phyloP scores from a whole-genome alignment of 2,113 vertebrate genomes.

The Grallaria varia region DNA sequence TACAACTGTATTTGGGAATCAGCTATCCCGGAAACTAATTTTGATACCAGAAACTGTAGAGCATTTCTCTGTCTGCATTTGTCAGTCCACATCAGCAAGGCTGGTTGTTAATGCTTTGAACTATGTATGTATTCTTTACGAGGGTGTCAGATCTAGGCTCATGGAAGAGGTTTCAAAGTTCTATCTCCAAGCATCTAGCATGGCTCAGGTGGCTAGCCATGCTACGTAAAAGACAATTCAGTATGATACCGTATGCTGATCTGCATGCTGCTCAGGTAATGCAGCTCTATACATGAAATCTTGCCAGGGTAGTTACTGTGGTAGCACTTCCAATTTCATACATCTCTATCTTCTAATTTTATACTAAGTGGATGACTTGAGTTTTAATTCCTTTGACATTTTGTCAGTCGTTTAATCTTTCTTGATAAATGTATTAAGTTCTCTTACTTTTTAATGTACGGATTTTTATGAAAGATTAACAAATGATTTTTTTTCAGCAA shows the following conservation, averaged over 20 bases:
- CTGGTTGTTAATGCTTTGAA: background rate
- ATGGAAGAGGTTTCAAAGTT: background rate
- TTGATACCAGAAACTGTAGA: background rate
- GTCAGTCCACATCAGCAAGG: background rate
- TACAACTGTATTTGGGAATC: background rate
- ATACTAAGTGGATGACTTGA: background rate
- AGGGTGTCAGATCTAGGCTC: background rate
- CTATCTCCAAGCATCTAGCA: background rate
- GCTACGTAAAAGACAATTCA: background rate
- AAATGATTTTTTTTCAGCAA: background rate
- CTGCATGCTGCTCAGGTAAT: background rate
- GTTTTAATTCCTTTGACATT: background rate
- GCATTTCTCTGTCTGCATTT: background rate
- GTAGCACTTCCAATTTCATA: background rate
- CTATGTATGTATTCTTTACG: background rate
- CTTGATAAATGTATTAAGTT: background rate
- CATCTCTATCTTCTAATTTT: background rate
- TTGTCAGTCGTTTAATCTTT: background rate
- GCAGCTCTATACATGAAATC: background rate
- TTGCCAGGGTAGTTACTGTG: background rate
- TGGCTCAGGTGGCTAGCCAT: background rate
- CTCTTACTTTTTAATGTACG: background rate
- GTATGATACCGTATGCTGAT: background rate
- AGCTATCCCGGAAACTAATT: background rate
- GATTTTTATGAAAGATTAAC: background rate